Base-by-base conservation (phyloP, 35 echinoderm and acorn worm genomes). In the Diadema setosum region DNA sequence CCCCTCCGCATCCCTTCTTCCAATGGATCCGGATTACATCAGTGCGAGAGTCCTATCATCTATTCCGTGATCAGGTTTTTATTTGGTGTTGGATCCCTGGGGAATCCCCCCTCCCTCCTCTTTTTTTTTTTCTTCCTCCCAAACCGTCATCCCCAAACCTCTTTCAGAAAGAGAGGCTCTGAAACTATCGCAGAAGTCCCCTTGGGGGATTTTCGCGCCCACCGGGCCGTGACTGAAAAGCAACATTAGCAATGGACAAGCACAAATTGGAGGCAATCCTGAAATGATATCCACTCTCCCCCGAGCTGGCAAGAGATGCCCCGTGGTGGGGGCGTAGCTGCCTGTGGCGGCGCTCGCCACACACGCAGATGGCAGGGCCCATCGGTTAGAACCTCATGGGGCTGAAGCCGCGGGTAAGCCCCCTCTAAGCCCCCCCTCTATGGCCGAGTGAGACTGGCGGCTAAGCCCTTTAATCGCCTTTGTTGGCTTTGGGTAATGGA, bases 311-410 rank as follows among this genome's bases (percentile, higher is more conserved):
- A 67, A 16, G 63, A 67, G n/a, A n/a, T n/a, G n/a, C 48, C 9
- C 48, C 48, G n/a, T 9, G 48, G 9, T 9, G 9, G 48, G 48
- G n/a, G n/a, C n/a, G 48, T 52, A 52, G 48, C n/a, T 9, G 9
- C 48, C 9, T n/a, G 48, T 11, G 48, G 48, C 35, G 27, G 73
- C 34, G 6, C 40, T 44, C 11, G 40, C 73, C 73, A 78, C 73
- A 78, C 73, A 78, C 73, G 73, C 73, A 78, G 73, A 78, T 78
- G 73, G 73, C 20, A 36, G 21, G 23, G 73, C 73, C 63, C 63
- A 67, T 33, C 27, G 63, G 63, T 18, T 26, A 67, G 63, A 67
- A 34, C 63, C 63, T n/a, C n/a, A n/a, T n/a, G 48, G 48, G 9
- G 48, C 9, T 52, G n/a, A 52, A 52, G 48, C 48, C 40, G 35